phyloP scores from a whole-genome alignment of 2,113 vertebrate species.

The Zootoca vivipara region DNA sequence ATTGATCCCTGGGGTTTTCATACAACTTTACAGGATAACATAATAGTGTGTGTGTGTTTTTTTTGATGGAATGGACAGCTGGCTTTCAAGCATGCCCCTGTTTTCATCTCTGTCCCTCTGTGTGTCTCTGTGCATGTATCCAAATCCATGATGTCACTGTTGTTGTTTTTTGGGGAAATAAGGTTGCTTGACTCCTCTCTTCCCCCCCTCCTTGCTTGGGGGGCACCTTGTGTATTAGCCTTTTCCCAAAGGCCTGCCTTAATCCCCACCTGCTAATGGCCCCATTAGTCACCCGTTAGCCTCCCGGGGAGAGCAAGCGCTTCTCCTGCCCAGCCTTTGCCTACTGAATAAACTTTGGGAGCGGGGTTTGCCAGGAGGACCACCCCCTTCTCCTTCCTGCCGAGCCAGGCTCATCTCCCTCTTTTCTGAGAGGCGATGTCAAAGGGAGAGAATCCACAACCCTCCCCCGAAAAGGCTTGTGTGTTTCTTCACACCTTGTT shows the following conservation, averaged over 20 bases:
- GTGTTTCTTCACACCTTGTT: conserved; percentile 83
- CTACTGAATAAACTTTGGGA: conserved; percentile 17
- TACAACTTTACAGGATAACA: too few species aligned
- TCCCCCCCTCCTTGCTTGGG: neutral
- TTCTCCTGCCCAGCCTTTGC: too few species aligned
- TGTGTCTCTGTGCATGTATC: neutral
- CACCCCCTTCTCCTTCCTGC: conserved; percentile 1
- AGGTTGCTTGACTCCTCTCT: neutral
- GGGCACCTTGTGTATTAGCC: neutral
- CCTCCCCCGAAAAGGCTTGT: neutral
- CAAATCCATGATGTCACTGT: neutral
- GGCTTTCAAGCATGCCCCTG: neutral
- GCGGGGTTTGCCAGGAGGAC: too few species aligned
- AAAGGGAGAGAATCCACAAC: neutral
- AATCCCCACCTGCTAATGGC: conserved; percentile 67
- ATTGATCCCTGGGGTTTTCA: too few species aligned
- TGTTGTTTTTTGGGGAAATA: neutral
- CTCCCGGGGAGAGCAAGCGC: conserved; percentile 72
- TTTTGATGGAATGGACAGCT: too few species aligned
- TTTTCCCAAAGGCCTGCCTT: conserved; percentile 48
- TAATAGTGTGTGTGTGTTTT: too few species aligned
- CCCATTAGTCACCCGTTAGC: conserved; percentile 74
- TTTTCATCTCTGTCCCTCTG: neutral
- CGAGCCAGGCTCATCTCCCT: neutral
- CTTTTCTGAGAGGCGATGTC: neutral